Base-by-base conservation (phyloP, 2,888 invertebrate genomes). In the Hyppa rectilinea region DNA sequence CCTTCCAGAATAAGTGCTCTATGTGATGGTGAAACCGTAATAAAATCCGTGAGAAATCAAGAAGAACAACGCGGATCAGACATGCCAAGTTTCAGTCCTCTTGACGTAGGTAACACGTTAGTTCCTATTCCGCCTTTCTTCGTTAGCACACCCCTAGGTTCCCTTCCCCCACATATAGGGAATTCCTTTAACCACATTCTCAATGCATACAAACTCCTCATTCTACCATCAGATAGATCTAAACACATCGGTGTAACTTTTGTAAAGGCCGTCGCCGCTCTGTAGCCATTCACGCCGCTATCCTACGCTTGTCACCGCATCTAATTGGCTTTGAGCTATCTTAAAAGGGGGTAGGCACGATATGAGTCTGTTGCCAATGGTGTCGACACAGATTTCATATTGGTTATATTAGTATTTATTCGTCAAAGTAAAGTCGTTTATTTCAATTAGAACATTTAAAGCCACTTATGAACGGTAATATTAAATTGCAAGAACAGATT, bases 301-400 rank as follows among this genome's bases (percentile, higher is more conserved):
- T 88, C 87, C 90, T 89, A 82, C 87, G 86, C 90, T 91, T 93
- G 93, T 93, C 94, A 87, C 91, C 88, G 91, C 93, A 92, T 92
- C 93, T 95, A 94, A 95, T 94, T 95, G 94, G 95, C 95, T 95
- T 94, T 94, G 93, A 94, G 93, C 91, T 91, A 92, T 93, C 92
- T 94, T 91, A 89, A 92, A 93, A 92, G 92, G 84, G 85, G 87
- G 88, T 87, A 80, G 84, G 83, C 85, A 87, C 87, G 90, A 91
- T 93, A 91, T 61, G 85, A 52, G 85, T 43, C 80, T 49, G 78
- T 87, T 79, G 78, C 87, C 94, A 91, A 65, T 88, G 77, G 65
- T 56, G 61, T 50, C 87, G 87, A 87, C 87, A 76, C 63, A 9
- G 4, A 5, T 61, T 47, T 26, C 3, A 0, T 17, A 7, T 34